These are phyloP conservation scores for Oryzias javanicus DNA, from an alignment of 2,113 vertebrate genomes.

Conservation along the genomic window DNA sequence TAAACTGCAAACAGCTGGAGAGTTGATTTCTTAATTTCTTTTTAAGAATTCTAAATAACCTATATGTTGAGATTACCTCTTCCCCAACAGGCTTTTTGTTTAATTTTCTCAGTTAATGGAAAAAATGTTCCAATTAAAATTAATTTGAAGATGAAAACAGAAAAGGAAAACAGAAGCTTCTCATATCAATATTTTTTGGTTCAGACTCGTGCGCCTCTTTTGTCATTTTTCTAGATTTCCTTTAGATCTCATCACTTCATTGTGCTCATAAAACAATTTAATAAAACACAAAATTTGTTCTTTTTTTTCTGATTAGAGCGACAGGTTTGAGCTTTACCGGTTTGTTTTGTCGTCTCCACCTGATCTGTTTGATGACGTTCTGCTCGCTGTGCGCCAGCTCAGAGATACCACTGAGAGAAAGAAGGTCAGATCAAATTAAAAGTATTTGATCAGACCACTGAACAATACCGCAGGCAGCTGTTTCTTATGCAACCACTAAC, in stretches of 20 bases:
- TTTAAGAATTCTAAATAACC: conserved; percentile 65
- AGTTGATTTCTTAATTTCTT: conserved; percentile 63
- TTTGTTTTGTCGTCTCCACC: conserved; percentile 6
- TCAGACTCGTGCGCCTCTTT: too few relatives aligned
- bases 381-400: conserved; percentile 30
- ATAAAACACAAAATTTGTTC: conserved; percentile 21
- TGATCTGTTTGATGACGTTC: conserved; percentile 30
- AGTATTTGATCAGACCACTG: conserved; percentile 62
- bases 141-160: conserved; percentile 55
- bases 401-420: neutral
- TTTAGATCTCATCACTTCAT: too few relatives aligned
- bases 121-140: conserved; percentile 77
- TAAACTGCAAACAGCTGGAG: conserved; percentile 49
- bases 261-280: too few relatives aligned
- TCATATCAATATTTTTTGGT: too few relatives aligned
- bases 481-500: conserved; percentile 65
- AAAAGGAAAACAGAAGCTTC: too few relatives aligned
- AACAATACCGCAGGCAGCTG: conserved; percentile 44
- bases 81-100: conserved; percentile 63
- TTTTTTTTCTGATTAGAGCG: neutral
- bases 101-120: conserved; percentile 76
- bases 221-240: too few relatives aligned
- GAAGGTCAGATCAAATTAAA: conserved; percentile 50
- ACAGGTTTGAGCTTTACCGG: neutral
- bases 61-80: conserved; percentile 62